Percentiles rank a stretch among this genome's conserved stretches.
phyloP scores from a whole-genome alignment of 2,888 invertebrate species.

The Iphiclides podalirius region DNA sequence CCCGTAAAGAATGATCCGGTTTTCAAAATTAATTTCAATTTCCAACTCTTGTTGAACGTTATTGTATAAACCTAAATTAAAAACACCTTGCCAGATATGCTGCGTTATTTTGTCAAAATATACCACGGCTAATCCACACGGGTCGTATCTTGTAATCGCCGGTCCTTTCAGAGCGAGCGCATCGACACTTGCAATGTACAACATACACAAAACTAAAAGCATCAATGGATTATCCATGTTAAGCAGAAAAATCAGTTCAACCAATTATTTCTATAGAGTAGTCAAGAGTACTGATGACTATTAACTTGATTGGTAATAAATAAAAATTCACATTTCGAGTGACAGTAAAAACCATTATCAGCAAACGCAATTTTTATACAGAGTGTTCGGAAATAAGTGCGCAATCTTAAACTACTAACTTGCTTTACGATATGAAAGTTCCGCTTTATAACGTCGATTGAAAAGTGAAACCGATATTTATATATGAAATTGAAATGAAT shows the following conservation, averaged over 20 bases:
- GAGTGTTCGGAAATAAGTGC: neutral
- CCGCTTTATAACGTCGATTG: neutral
- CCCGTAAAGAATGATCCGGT: conserved; percentile 44
- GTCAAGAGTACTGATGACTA: neutral
- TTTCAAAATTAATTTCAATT: conserved; percentile 50
- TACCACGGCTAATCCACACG: conserved; percentile 61
- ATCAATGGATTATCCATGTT: conserved; percentile 23
- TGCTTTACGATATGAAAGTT: neutral
- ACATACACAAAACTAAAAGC: conserved; percentile 13
- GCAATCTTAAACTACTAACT: neutral
- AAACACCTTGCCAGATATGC: conserved; percentile 50
- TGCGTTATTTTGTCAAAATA: conserved; percentile 55
- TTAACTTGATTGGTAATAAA: neutral
- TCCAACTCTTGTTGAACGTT: conserved; percentile 39
- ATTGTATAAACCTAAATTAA: conserved; percentile 54
- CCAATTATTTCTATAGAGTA: neutral
- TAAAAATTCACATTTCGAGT: neutral
- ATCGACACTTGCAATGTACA: conserved; percentile 35
- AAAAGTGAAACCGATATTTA: neutral
- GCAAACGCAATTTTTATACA: neutral
- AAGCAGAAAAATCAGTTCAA: neutral
- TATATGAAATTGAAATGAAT: neutral
- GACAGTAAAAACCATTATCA: neutral
- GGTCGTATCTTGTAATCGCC: conserved; percentile 56
- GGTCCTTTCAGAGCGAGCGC: conserved; percentile 56